phyloP scores from a whole-genome alignment of 2,113 vertebrate species.

The Plotosus lineatus region DNA sequence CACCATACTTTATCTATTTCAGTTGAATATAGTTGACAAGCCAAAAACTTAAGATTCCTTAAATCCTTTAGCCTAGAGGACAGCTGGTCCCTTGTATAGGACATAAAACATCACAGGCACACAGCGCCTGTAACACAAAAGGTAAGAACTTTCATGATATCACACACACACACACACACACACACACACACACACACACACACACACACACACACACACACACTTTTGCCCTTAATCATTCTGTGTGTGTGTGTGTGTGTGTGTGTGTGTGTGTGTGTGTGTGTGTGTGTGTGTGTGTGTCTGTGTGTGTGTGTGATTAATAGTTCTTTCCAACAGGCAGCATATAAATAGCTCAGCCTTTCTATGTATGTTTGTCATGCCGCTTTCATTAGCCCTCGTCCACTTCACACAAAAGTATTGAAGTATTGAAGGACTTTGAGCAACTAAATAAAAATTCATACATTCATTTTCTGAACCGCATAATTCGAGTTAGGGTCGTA shows the following conservation, averaged over 20 bases:
- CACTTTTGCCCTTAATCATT: not conserved
- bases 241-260: not conserved
- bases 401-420: constrained; percentile 2
- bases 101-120: not conserved
- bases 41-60: too few species aligned
- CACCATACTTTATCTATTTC: too few species aligned
- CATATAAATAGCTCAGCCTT: constrained; percentile 11
- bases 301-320: not conserved
- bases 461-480: too few species aligned
- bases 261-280: not conserved
- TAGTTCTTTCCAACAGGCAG: constrained; percentile 17
- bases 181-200: not conserved
- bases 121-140: not conserved
- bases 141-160: not conserved
- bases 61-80: too few species aligned
- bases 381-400: constrained; percentile 23
- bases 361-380: not conserved
- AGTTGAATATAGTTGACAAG: too few species aligned
- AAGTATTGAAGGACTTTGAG: too few species aligned
- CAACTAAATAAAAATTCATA: too few species aligned
- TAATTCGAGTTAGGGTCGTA: too few species aligned
- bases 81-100: not conserved
- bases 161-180: not conserved
- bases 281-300: not conserved
- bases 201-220: constrained; percentile 1